Base-by-base conservation (phyloP, 2,888 invertebrate species). In the Oscheius sp. region DNA sequence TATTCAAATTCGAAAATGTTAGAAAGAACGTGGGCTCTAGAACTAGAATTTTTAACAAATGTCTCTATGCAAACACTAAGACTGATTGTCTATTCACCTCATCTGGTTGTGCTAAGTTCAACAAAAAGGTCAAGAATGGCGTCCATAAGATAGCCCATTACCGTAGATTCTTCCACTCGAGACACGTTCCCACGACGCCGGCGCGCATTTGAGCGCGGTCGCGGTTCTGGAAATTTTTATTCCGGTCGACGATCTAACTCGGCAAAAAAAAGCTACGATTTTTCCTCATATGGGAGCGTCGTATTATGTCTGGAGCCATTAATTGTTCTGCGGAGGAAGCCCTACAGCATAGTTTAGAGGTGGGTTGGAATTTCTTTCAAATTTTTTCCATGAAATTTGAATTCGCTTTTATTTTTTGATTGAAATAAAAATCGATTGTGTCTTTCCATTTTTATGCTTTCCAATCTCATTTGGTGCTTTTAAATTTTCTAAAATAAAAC, bases 341-440 rank as follows among this genome's bases (percentile, higher is more conserved):
- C 65, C 68, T 73, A 65, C 73, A 67, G 65, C 66, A 68, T 52
- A 69, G 71, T 58, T 71, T 53, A 63, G 70, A 73, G 72, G 72
- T 72, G 58, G 37, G 69, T n/a, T 48, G 15, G 27, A 55, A 55
- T 55, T 48, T 23, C 8, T 37, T 37, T n/a, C 20, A 34, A 55
- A 20, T 34, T 17, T 5, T 55, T 55, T 55, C 55, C 12, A 42
- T 42, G 48, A 23, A n/a, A n/a, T n/a, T n/a, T n/a, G n/a, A n/a
- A n/a, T n/a, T n/a, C 25, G 48, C 25, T 6, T 48, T 48, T 48
- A 12, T 17, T 48, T 48, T 48, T 12, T 23, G 15, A 8, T 10
- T 37, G 15, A 37, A 37, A 37, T 37, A 37, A 37, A 37, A 37
- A 37, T 8, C 37, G 37, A 37, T 37, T 10, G n/a, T n/a, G n/a